These are phyloP conservation scores for Chaetura pelagica DNA, from an alignment of 2,113 vertebrate genomes.

Conservation along the genomic window DNA sequence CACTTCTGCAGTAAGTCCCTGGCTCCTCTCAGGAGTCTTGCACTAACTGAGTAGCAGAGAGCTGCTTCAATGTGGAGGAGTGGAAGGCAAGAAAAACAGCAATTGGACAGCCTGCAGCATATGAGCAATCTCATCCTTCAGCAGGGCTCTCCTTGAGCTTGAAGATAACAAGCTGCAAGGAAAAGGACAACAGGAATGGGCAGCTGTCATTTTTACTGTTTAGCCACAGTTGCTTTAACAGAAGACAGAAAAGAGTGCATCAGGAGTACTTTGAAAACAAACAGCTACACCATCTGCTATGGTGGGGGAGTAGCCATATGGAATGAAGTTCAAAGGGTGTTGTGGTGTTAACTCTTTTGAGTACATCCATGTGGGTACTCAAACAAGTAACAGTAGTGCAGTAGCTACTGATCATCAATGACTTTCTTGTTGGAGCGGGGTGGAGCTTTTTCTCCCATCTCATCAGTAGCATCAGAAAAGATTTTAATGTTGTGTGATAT, in stretches of 20 bases:
- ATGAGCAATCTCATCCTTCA: constrained; percentile 30
- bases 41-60: neutral
- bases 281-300: constrained; percentile 39
- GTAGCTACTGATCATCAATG: neutral
- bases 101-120: neutral
- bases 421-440: neutral
- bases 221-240: constrained; percentile 4
- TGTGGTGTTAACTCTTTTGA: neutral
- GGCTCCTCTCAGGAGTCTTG: neutral
- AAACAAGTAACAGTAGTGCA: neutral
- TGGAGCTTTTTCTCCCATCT: neutral
- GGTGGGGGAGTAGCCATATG: constrained; percentile 65
- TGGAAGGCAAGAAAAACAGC: neutral
- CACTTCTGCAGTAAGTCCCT: neutral
- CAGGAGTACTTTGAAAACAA: constrained; percentile 35
- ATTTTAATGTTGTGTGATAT: accelerated
- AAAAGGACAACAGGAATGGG: constrained; percentile 31
- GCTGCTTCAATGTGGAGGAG: neutral
- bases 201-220: constrained; percentile 43
- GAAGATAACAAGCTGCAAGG: neutral
- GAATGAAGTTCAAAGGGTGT: constrained; percentile 25
- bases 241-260: constrained; percentile 37
- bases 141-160: neutral
- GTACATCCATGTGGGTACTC: neutral
- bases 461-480: accelerated